These are phyloP conservation scores for Xestia xanthographa DNA, from an alignment of 2,888 invertebrate species.

Conservation along the genomic window DNA sequence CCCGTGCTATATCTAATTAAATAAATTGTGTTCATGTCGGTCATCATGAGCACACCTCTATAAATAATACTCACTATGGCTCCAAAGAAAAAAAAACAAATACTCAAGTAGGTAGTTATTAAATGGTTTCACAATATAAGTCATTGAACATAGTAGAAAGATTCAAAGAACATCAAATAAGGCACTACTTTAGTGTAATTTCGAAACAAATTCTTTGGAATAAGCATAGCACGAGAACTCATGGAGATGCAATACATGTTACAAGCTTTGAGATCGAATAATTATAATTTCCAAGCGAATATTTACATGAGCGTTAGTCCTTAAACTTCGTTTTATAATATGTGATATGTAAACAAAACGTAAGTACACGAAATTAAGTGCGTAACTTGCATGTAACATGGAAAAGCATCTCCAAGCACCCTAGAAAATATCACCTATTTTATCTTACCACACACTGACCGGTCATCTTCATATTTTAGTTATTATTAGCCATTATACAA, in stretches of 20 bases:
- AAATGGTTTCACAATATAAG: slow-evolving; percentile 40
- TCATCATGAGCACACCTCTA: slow-evolving; percentile 27
- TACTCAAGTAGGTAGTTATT: slow-evolving; percentile 34
- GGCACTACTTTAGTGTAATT: slow-evolving; percentile 77
- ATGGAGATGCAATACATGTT: slow-evolving; percentile 71
- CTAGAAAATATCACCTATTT: slow-evolving; percentile 70
- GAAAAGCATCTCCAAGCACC: slow-evolving; percentile 77
- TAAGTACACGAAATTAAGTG: slow-evolving; percentile 78
- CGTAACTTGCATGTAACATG: slow-evolving; percentile 71
- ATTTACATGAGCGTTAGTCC: slow-evolving; percentile 73
- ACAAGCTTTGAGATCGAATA: slow-evolving; percentile 72
- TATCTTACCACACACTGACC: slow-evolving; percentile 71
- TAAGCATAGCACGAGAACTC: slow-evolving; percentile 73
- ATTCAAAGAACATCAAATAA: slow-evolving; percentile 76
- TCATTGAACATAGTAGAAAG: slow-evolving; percentile 47
- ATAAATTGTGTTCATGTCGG: slow-evolving; percentile 50
- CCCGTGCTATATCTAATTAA: slow-evolving; percentile 70
- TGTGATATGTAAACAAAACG: slow-evolving; percentile 82
- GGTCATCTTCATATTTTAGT: slow-evolving; percentile 60
- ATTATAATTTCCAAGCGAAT: slow-evolving; percentile 72
- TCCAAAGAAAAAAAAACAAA: slow-evolving; percentile 34
- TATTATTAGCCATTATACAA: slow-evolving; percentile 69
- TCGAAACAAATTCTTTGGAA: slow-evolving; percentile 62
- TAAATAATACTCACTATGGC: slow-evolving; percentile 20
- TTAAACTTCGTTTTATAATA: slow-evolving; percentile 71